Conservation (phyloP, 2,113 vertebrate genomes). For the Bungarus multicinctus region DNA sequence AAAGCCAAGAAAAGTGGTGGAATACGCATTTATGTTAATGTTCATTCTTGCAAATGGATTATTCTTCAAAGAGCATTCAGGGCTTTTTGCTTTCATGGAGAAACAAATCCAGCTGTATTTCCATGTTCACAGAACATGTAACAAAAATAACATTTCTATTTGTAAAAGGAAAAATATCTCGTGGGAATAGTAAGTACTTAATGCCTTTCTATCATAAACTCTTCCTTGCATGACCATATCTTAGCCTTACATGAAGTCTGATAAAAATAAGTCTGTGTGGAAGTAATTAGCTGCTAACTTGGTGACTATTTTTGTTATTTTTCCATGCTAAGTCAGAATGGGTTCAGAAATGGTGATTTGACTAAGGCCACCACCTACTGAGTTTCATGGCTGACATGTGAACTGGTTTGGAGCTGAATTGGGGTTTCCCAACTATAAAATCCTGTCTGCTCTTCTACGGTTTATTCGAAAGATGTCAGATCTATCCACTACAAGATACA, state of each 20-base stretch:
- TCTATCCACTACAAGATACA: neutral
- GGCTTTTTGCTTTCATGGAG: slow-evolving; percentile 1
- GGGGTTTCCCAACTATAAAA: neutral
- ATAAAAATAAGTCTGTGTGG: neutral
- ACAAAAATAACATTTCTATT: slow-evolving; percentile 12
- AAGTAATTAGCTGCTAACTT: neutral
- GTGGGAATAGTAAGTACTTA: neutral
- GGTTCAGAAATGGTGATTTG: neutral
- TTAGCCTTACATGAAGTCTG: neutral
- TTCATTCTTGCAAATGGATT: neutral
- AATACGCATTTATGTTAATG: neutral
- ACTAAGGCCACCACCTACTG: neutral
- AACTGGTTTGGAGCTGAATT: neutral
- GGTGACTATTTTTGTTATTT: neutral
- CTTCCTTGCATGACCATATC: neutral
- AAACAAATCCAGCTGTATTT: slow-evolving; percentile 13
- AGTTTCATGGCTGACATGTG: neutral
- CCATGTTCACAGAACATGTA: neutral
- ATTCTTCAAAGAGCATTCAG: neutral
- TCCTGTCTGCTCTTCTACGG: neutral
- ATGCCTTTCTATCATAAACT: neutral
- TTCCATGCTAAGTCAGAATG: neutral
- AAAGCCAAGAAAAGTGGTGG: neutral
- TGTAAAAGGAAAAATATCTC: neutral
- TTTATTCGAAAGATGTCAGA: neutral